These are phyloP conservation scores for Andrena hattorfiana DNA, from an alignment of 2,888 invertebrate species.

Conservation along the genomic window DNA sequence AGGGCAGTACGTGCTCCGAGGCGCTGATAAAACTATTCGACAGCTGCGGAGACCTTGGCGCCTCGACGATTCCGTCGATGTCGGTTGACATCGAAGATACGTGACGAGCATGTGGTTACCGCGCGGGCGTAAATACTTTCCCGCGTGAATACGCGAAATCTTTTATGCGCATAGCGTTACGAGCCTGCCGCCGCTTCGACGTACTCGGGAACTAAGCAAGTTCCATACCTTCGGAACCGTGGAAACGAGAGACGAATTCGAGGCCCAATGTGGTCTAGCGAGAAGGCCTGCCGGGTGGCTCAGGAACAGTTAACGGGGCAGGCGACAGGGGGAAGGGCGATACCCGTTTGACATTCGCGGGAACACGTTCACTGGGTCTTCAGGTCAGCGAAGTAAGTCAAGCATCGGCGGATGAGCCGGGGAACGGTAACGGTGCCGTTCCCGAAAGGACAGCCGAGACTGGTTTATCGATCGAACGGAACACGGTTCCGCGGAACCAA, in stretches of 20 bases:
- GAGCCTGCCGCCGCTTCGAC: background rate
- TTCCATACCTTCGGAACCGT: background rate
- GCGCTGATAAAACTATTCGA: conserved; percentile 2
- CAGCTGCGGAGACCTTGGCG: conserved; percentile 8
- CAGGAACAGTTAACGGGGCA: background rate
- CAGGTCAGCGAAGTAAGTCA: conserved; percentile 83
- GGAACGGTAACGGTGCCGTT: conserved; percentile 63
- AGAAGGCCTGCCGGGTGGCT: background rate
- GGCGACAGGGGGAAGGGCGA: conserved; percentile 1
- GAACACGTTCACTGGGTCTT: conserved; percentile 82
- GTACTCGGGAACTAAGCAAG: no score
- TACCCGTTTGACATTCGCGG: conserved; percentile 76
- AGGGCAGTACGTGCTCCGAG: background rate
- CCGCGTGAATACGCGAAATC: conserved; percentile 50
- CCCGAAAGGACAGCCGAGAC: conserved; percentile 49
- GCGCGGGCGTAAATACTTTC: conserved; percentile 57
- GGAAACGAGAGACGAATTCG: background rate
- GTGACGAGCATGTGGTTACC: conserved; percentile 56
- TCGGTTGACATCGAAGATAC: conserved; percentile 46
- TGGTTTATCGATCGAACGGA: conserved; percentile 35
- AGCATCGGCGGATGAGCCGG: conserved; percentile 66
- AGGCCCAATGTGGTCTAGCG: background rate
- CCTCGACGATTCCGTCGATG: conserved; percentile 32
- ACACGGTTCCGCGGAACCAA: conserved; percentile 27
- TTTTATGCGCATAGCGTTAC: conserved; percentile 62